Percentiles rank a stretch among this genome's conserved stretches.
These are phyloP conservation scores for Myotis planiceps DNA, from an alignment of 2,797 vertebrate species.

Conservation along the genomic window DNA sequence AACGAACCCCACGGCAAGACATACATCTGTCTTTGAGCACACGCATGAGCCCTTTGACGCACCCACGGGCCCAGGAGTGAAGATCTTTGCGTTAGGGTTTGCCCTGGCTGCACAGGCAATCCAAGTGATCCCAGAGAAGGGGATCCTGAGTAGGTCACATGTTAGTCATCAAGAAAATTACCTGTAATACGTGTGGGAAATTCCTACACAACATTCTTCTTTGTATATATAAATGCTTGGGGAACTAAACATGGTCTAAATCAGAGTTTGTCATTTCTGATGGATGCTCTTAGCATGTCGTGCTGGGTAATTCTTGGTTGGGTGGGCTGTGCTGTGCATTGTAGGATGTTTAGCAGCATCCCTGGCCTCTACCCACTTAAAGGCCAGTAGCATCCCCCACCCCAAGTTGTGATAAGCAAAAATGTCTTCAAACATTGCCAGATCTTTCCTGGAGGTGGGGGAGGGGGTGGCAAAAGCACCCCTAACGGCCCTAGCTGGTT, in stretches of 20 bases:
- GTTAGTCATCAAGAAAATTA: background rate
- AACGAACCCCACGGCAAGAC: background rate
- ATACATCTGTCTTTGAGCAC: background rate
- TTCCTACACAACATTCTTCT: background rate
- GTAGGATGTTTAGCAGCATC: background rate
- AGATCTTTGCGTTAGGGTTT: background rate
- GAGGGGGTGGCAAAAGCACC: background rate
- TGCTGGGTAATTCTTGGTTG: background rate
- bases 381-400: background rate
- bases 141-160: background rate
- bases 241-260: background rate
- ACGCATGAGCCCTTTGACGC: background rate
- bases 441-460: background rate
- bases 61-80: background rate
- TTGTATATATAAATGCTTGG: no score
- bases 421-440: background rate
- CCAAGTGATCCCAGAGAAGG: background rate
- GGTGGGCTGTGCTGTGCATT: background rate
- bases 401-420: background rate
- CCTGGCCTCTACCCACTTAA: background rate
- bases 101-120: background rate
- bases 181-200: background rate
- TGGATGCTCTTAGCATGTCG: fast-evolving
- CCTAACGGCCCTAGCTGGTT: no score
- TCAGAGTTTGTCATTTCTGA: background rate